These are phyloP conservation scores for Chrysaora quinquecirrha DNA, from an alignment of 30 jellyfish, hydroid and myxozoan genomes.

Conservation along the genomic window DNA sequence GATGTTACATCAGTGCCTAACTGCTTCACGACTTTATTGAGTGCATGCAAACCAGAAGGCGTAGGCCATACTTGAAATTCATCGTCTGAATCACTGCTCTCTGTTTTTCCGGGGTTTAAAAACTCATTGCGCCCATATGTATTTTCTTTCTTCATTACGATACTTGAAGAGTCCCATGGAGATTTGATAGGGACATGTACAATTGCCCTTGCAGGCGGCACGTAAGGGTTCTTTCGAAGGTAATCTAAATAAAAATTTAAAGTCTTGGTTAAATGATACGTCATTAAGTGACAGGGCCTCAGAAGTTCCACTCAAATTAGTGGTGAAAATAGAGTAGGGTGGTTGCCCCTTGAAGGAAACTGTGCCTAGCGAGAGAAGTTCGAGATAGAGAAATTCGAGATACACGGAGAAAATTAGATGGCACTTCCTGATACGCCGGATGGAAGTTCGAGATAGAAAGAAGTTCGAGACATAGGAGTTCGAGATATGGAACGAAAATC, in stretches of 20 bases:
- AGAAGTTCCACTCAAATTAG: too few relatives aligned
- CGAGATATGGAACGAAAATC: too few relatives aligned
- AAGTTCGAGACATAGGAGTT: too few relatives aligned
- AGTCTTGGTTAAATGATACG: neutral
- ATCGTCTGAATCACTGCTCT: neutral
- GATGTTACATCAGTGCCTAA: neutral
- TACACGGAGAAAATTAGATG: neutral
- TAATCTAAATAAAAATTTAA: constrained; percentile 11
- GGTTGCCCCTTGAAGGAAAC: too few relatives aligned
- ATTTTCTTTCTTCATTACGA: constrained; percentile 35
- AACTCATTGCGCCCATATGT: neutral
- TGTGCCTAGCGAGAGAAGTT: neutral
- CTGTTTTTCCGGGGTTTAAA: neutral
- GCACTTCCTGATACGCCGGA: neutral
- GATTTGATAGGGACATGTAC: constrained; percentile 35
- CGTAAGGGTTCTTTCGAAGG: neutral
- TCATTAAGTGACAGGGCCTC: neutral
- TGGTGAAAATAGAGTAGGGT: too few relatives aligned
- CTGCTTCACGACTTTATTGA: neutral
- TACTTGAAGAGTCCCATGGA: constrained; percentile 20
- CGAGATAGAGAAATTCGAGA: neutral
- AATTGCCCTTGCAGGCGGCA: neutral
- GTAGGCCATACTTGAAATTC: constrained; percentile 75
- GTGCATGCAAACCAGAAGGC: constrained; percentile 49
- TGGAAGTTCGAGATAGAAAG: too few relatives aligned